These are phyloP conservation scores for Plagodis dolabraria DNA, from an alignment of 2,888 invertebrate species.

Conservation along the genomic window DNA sequence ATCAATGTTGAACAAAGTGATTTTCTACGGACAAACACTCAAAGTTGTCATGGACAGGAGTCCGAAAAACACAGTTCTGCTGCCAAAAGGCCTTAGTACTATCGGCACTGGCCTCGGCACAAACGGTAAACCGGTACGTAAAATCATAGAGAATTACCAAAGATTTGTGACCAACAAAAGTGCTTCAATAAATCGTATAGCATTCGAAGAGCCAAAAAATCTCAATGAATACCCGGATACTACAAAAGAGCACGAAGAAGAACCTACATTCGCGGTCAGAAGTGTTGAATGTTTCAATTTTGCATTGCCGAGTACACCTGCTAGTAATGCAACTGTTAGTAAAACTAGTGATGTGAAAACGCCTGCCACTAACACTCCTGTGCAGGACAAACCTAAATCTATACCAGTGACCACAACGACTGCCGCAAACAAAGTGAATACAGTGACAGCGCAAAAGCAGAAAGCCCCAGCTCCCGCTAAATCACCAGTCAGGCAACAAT, in stretches of 20 bases:
- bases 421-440: not conserved
- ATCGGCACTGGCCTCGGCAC: slow-evolving; percentile 65
- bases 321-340: not conserved
- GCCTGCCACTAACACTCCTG: not conserved
- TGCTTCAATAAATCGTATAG: slow-evolving; percentile 38
- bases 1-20: slow-evolving; percentile 67
- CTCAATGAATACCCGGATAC: not conserved
- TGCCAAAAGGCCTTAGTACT: slow-evolving; percentile 62
- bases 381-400: not conserved
- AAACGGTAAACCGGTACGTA: slow-evolving; percentile 57
- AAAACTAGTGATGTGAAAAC: not conserved
- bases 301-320: not conserved
- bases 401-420: not conserved
- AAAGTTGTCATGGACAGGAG: slow-evolving; percentile 52
- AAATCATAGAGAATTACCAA: slow-evolving; percentile 57
- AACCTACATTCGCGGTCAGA: slow-evolving; percentile 20
- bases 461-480: not conserved
- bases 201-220: slow-evolving; percentile 37
- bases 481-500: slow-evolving; percentile 9
- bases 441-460: not conserved
- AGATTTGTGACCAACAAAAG: slow-evolving; percentile 48
- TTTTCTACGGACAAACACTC: slow-evolving; percentile 54
- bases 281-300: slow-evolving; percentile 24
- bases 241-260: not conserved
- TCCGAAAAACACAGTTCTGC: slow-evolving; percentile 40